Percentiles rank a stretch among this genome's conserved stretches.
phyloP scores from a whole-genome alignment of 1,140 invertebrate species.

The Trichonephila clavata region DNA sequence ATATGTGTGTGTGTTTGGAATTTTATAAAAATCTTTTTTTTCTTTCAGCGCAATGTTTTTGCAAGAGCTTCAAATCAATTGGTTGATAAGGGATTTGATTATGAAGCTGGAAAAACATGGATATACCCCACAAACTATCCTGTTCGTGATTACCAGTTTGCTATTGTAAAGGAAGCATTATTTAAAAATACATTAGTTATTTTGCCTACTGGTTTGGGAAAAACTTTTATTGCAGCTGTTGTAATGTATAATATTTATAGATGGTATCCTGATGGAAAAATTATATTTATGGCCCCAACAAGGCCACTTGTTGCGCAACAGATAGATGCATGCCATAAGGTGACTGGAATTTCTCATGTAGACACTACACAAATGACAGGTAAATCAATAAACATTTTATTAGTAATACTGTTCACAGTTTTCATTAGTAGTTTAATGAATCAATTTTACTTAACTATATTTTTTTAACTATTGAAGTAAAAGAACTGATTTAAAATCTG shows the following conservation, averaged over 20 bases:
- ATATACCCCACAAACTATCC: constrained; percentile 96
- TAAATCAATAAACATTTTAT: constrained; percentile 77
- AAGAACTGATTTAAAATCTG: too few species aligned
- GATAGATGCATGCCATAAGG: constrained; percentile 94
- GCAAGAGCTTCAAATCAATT: background rate
- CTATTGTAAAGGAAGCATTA: constrained; percentile 90
- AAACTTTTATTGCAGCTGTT: constrained; percentile 97
- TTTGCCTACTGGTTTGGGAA: constrained; percentile 91
- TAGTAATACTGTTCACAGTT: background rate
- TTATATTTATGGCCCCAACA: constrained; percentile 97
- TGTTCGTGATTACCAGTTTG: constrained; percentile 92
- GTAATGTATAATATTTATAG: constrained; percentile 98
- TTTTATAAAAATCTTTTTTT: background rate
- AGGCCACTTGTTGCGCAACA: constrained; percentile 96
- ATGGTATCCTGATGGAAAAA: constrained; percentile 92
- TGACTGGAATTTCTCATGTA: constrained; percentile 91
- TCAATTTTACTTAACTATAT: too few species aligned
- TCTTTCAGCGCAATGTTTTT: background rate
- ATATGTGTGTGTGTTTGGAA: too few species aligned
- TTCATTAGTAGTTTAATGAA: too few species aligned
- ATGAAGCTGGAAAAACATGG: constrained; percentile 88
- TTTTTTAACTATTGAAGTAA: too few species aligned
- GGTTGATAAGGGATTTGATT: constrained; percentile 86
- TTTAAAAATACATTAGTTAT: constrained; percentile 94
- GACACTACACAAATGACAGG: constrained; percentile 95